Evolutionary conservation across 2,888 invertebrate genomes (phyloP), one percentile per base, ranked within the genome.

Genomic region (Drosophila nigritarsus): DNA sequence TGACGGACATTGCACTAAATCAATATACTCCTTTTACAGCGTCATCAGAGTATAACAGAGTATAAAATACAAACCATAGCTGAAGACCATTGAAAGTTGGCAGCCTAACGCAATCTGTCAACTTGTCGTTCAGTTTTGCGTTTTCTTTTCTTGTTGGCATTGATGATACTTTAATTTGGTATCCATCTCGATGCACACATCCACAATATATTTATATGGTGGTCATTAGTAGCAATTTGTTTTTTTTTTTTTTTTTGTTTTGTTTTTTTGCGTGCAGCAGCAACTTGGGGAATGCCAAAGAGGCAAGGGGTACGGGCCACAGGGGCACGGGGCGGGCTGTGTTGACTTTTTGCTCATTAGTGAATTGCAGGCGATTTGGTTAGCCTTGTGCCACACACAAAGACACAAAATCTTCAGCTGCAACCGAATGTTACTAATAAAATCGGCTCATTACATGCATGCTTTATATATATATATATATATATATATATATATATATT

Each of bases 141-240:
- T 62, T 50, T 54, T 48, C 20, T 54, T 64, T 56, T 20, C 30
- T 27, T 27, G 42, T 29, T 60, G 65, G 36, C 63, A 63, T 70
- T 78, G 76, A 80, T 78, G 77, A 75, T 75, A 78, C 77, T 70
- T 70, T 75, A 75, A 75, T 80, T 70, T 66, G 66, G 45, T 15
- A 24, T 45, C 45, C 45, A 45, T 75, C 55, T 62, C 50, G 27
- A 58, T 42, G 36, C 4, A 11, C 30, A 58, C 40, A 58, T 48
- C 15, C 40, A n/a, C 38, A 58, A 32, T 48, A 68, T 42, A 42
- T 64, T 61, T 58, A 48, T 62, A 78, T 74, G 74, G 67, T 15
- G 9, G 53, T 38, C 65, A 78, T 75, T 71, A 68, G 65, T 42
- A 29, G n/a, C 8, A 24, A 45, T 45, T 45, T 45, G 20, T 13